phyloP scores from a whole-genome alignment of 2,797 vertebrate species.

The Sebastes paucispinis region DNA sequence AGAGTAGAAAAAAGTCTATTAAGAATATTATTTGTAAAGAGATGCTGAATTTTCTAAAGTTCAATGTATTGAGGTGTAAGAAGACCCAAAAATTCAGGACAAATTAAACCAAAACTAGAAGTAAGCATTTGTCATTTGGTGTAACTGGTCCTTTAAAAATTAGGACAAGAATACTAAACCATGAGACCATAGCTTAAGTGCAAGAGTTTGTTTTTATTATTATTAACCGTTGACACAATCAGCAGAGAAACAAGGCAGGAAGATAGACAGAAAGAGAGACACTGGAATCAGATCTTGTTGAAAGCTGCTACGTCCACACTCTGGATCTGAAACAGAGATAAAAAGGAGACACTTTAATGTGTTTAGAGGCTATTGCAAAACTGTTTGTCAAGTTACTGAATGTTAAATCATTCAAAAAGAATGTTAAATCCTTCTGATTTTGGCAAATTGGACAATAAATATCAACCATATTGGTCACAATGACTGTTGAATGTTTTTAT shows the following conservation, averaged over 20 bases:
- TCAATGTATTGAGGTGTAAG: neutral
- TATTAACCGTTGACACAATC: slow-evolving; percentile 75
- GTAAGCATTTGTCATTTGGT: neutral
- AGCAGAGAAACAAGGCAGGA: slow-evolving; percentile 61
- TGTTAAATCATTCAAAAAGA: too few relatives aligned
- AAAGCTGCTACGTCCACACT: slow-evolving; percentile 97
- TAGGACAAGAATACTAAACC: neutral
- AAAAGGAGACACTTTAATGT: neutral
- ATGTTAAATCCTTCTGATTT: neutral
- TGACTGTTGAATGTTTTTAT: neutral
- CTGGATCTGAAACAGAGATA: slow-evolving; percentile 87
- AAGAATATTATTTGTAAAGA: too few relatives aligned
- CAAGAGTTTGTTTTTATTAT: slow-evolving; percentile 67
- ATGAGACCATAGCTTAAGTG: slow-evolving; percentile 47
- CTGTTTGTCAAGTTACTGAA: neutral
- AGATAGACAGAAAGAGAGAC: neutral
- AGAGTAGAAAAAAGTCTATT: too few relatives aligned
- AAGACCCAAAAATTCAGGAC: neutral
- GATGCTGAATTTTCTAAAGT: too few relatives aligned
- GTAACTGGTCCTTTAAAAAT: neutral
- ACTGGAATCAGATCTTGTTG: slow-evolving; percentile 92
- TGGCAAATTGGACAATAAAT: neutral
- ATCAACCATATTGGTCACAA: neutral
- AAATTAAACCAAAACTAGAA: neutral
- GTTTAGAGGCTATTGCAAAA: neutral